Conservation (phyloP, 1,140 invertebrate species). For the Drosophila parvula region DNA sequence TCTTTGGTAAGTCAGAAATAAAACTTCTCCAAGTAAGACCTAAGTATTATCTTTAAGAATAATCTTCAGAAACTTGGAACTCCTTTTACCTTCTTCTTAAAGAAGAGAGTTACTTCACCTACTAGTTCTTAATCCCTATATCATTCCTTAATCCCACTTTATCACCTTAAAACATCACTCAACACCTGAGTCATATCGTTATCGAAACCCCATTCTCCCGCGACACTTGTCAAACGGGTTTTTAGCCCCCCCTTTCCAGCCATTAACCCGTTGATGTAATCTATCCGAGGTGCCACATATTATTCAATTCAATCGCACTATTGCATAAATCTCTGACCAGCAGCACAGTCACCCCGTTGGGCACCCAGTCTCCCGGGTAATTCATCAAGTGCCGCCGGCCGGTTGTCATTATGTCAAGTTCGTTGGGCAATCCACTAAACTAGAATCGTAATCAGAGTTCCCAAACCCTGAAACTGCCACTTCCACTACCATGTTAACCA, state of each 20-base stretch:
- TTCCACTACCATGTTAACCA: constrained; percentile 28
- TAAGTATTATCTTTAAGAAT: background rate
- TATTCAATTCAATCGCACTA: constrained; percentile 36
- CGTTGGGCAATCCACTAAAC: constrained; percentile 61
- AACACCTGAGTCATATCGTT: background rate
- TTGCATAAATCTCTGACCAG: constrained; percentile 48
- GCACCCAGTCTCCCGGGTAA: background rate
- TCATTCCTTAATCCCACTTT: background rate
- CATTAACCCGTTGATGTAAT: constrained; percentile 53
- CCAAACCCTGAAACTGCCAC: constrained; percentile 11
- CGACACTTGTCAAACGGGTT: constrained; percentile 31
- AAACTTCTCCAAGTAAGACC: no score
- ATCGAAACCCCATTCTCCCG: constrained; percentile 4
- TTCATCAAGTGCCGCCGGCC: constrained; percentile 2
- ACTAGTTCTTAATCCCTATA: background rate
- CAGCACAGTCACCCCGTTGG: background rate
- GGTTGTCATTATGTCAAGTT: constrained; percentile 63
- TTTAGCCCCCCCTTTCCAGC: constrained; percentile 7
- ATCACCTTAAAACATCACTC: background rate
- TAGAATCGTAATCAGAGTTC: constrained; percentile 53
- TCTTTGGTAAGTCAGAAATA: no score
- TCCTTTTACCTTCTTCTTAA: no score
- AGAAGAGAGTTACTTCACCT: no score
- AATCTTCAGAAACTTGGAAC: no score
- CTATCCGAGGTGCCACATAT: constrained; percentile 39